These are phyloP conservation scores for Sylvia borin DNA, from an alignment of 2,797 vertebrate genomes.

Conservation along the genomic window DNA sequence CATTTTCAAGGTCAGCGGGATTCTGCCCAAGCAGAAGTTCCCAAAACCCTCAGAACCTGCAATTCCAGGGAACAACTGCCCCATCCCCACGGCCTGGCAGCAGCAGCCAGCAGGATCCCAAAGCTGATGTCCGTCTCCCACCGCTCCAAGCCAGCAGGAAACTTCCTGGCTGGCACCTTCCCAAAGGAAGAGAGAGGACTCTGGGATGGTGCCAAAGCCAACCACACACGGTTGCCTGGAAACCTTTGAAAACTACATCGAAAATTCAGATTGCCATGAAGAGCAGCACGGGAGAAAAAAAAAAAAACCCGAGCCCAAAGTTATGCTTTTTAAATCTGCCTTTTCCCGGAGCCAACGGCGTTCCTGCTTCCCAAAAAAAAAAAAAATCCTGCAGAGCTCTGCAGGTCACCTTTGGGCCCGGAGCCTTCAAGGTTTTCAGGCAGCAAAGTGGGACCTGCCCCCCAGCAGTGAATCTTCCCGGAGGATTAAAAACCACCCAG, in stretches of 20 bases:
- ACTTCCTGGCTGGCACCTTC: not conserved
- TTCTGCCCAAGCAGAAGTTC: not conserved
- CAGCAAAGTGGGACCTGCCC: not conserved
- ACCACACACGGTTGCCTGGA: not conserved
- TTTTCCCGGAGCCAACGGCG: not conserved
- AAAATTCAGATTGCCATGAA: not conserved
- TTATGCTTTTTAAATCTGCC: not conserved
- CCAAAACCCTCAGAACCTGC: not conserved
- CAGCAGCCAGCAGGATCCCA: accelerated
- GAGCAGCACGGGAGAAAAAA: not conserved
- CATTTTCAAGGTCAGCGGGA: no score
- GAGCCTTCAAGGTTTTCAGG: not conserved
- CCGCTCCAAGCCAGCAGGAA: not conserved
- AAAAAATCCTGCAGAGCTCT: not conserved
- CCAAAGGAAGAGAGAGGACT: not conserved
- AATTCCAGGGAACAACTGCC: not conserved
- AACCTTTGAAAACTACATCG: not conserved
- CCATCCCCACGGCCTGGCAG: accelerated
- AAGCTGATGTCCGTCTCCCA: not conserved
- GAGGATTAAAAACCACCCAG: not conserved
- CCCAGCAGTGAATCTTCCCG: not conserved
- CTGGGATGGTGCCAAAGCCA: not conserved
- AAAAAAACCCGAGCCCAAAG: not conserved
- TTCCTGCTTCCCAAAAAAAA: no score
- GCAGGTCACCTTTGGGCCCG: not conserved